phyloP scores from a whole-genome alignment of 2,113 vertebrate species.

The Paracanthobrama guichenoti region DNA sequence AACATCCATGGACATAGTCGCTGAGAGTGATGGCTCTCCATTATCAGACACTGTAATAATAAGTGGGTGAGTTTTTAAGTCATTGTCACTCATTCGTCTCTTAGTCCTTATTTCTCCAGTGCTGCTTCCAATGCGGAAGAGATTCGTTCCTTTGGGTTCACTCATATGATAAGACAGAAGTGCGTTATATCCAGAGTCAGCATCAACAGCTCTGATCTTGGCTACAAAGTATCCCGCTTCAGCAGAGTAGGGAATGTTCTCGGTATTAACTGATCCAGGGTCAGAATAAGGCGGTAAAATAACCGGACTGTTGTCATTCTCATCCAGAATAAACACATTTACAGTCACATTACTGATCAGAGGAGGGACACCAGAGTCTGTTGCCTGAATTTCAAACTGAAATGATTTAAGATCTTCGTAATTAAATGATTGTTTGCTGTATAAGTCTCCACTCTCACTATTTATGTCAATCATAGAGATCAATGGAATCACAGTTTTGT shows the following conservation, averaged over 20 bases:
- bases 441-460: conserved; percentile 57
- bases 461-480: conserved; percentile 68
- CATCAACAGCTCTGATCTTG: conserved; percentile 60
- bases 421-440: conserved; percentile 61
- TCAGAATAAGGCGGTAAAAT: conserved; percentile 69
- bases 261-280: conserved; percentile 71
- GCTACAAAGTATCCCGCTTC: conserved; percentile 72
- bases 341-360: too few species aligned
- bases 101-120: conserved; percentile 63
- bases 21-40: conserved; percentile 75
- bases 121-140: conserved; percentile 60
- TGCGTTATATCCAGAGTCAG: conserved; percentile 63
- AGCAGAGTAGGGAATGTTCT: conserved; percentile 75
- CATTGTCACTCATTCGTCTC: conserved; percentile 71
- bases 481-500: conserved; percentile 65
- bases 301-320: conserved; percentile 77
- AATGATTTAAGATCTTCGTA: conserved; percentile 53
- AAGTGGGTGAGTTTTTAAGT: conserved; percentile 75
- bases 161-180: conserved; percentile 57
- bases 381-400: conserved; percentile 29
- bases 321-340: conserved; percentile 44
- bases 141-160: conserved; percentile 55
- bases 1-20: conserved; percentile 73
- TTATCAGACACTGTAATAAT: conserved; percentile 76
- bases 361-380: too few species aligned